phyloP scores from a whole-genome alignment of 1,140 invertebrate genomes.

The Drosophila pruinosa region DNA sequence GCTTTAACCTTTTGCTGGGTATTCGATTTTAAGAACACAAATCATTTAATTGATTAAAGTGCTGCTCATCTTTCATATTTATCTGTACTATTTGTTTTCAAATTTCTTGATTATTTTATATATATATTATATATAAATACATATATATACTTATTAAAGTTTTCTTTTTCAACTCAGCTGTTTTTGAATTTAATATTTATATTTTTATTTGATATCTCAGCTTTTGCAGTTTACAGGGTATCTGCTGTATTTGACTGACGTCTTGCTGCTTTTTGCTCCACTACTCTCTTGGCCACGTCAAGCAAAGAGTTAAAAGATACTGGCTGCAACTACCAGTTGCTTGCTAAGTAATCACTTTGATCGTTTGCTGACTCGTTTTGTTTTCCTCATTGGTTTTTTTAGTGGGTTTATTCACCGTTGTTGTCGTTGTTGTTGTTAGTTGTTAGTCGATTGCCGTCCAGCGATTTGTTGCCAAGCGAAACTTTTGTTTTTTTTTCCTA shows the following conservation, averaged over 20 bases:
- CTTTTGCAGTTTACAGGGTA: not conserved
- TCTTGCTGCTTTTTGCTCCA: not conserved
- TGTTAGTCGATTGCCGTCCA: constrained; percentile 31
- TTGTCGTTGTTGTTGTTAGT: constrained; percentile 4
- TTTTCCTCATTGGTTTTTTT: constrained; percentile 21
- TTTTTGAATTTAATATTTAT: no score
- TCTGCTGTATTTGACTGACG: not conserved
- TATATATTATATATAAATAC: no score
- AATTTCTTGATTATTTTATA: not conserved
- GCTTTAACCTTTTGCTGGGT: no score
- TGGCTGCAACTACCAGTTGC: constrained; percentile 14
- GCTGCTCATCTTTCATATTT: no score
- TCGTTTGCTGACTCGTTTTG: constrained; percentile 43
- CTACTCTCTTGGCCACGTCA: not conserved
- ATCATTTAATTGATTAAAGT: no score
- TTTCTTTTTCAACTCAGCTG: no score
- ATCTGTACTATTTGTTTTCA: no score
- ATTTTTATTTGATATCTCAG: no score
- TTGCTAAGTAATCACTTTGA: constrained; percentile 46
- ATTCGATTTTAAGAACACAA: no score
- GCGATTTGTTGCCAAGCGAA: constrained; percentile 52
- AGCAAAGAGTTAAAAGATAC: not conserved
- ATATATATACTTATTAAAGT: no score
- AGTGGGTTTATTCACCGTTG: constrained; percentile 43
- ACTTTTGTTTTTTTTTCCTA: constrained; percentile 37